Evolutionary conservation across 1,140 invertebrate genomes (phyloP).

Genomic region (Cheumatopsyche charites): DNA sequence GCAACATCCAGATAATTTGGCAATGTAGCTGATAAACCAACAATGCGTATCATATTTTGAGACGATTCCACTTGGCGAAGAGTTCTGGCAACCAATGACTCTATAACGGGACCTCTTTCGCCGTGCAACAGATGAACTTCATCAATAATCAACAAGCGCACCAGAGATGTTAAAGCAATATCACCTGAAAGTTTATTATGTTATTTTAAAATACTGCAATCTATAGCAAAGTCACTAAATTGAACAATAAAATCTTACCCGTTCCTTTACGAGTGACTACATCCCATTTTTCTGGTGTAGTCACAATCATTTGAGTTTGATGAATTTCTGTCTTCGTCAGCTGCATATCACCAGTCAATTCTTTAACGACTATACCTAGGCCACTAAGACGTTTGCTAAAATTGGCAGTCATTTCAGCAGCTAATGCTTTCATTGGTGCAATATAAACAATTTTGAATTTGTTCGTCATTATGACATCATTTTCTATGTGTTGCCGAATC

Average conservation of each 20-base stretch:
- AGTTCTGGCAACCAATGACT: constrained; percentile 95
- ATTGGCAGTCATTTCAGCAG: constrained; percentile 96
- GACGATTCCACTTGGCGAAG: constrained; percentile 92
- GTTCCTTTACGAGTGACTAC: constrained; percentile 95
- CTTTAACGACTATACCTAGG: constrained; percentile 84
- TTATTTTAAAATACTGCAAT: constrained; percentile 19
- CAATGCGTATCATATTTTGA: constrained; percentile 96
- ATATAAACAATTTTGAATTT: constrained; percentile 99
- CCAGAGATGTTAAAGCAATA: constrained; percentile 86
- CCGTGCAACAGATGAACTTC: constrained; percentile 98
- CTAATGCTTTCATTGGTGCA: constrained; percentile 99
- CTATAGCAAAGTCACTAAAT: neutral
- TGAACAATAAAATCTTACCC: constrained; percentile 49
- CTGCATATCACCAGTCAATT: constrained; percentile 98
- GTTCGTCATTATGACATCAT: constrained; percentile 83
- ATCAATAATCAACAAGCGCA: constrained; percentile 96
- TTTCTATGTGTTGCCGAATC: constrained; percentile 82
- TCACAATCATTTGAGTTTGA: constrained; percentile 97
- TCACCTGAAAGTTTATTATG: constrained; percentile 67
- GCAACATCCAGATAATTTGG: constrained; percentile 99
- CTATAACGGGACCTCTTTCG: constrained; percentile 96
- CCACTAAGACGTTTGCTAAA: constrained; percentile 80
- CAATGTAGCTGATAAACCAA: constrained; percentile 96
- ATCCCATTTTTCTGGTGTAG: constrained; percentile 99
- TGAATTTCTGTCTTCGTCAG: constrained; percentile 93